Evolutionary conservation across 2,888 invertebrate genomes (phyloP), one percentile per base, ranked within the genome.

Genomic region (Campoplex nolae): DNA sequence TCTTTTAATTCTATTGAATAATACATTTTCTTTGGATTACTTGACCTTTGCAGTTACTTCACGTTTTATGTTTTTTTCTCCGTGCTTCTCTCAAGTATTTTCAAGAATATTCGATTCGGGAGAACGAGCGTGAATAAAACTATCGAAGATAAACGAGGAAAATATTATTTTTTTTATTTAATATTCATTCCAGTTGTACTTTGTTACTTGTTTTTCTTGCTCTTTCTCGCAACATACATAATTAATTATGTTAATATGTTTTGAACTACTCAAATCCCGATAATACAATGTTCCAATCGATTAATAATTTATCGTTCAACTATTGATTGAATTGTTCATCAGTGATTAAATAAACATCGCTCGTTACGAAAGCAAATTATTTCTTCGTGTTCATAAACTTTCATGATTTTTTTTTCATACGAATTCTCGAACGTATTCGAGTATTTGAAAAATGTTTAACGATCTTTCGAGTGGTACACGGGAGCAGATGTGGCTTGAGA

Each of bases 1-100:
- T n/a, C 48, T 18, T 28, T 8, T 6, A 32, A 28, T 32, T 6
- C n/a, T 48, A 18, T 32, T 6, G 18, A 56, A n/a, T 11, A 73
- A 71, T 65, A 45, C 8, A 58, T 75, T 82, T 75, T 38, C 45
- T 45, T 4, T 9, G 23, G 11, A 42, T 42, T 42, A 23, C 45
- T 45, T 13, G 1, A 42, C 4, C n/a, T 11, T 45, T 68, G 11
- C 45, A 68, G 23, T 68, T 23, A 68, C 3, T 68, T 1, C 45
- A 13, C 68, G 23, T 38, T 68, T 1, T 45, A 42, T 45, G 13
- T 23, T 45, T n/a, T 45, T n/a, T 68, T 48, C 13, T 1, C 48
- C 13, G 28, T 32, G 16, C 16, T 3, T 62, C 13, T 4, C 42
- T 70, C 42, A 13, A 42, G 11, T 18, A 45, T 70, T 70, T 45